Percentiles rank a stretch among this genome's conserved stretches.
These are phyloP conservation scores for Troides aeacus DNA, from an alignment of 2,888 invertebrate genomes.

Conservation along the genomic window DNA sequence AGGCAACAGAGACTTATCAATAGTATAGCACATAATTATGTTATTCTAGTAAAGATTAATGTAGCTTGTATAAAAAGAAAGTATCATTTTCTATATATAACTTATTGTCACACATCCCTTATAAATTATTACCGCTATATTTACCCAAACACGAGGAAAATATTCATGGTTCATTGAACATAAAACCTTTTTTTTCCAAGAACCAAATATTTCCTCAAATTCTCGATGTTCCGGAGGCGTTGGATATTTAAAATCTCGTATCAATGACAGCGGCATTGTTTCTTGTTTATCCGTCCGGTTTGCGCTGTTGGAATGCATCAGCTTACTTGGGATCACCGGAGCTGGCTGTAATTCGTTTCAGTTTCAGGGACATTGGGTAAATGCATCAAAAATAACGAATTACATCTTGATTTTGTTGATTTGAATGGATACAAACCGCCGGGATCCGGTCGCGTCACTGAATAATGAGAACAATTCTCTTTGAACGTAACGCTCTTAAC, in stretches of 20 bases:
- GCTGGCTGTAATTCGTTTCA: slow-evolving; percentile 19
- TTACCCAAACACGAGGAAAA: neutral
- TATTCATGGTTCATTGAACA: neutral
- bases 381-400: slow-evolving; percentile 19
- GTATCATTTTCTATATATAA: too few species aligned
- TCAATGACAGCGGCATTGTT: neutral
- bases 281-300: slow-evolving; percentile 10
- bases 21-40: too few species aligned
- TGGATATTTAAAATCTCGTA: slow-evolving; percentile 8
- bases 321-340: slow-evolving; percentile 4
- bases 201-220: slow-evolving; percentile 9
- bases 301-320: slow-evolving; percentile 15
- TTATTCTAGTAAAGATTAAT: too few species aligned
- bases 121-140: neutral
- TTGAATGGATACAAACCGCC: slow-evolving; percentile 17
- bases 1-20: too few species aligned
- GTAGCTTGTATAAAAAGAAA: too few species aligned
- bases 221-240: slow-evolving; percentile 2
- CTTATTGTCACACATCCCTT: too few species aligned
- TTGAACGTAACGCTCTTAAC: slow-evolving; percentile 12
- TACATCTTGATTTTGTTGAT: slow-evolving; percentile 26
- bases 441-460: slow-evolving; percentile 8
- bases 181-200: neutral
- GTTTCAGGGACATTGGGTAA: slow-evolving; percentile 10
- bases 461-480: slow-evolving; percentile 22